Base-by-base conservation (phyloP, 2,888 invertebrate species). In the Stenotaenia linearis region DNA sequence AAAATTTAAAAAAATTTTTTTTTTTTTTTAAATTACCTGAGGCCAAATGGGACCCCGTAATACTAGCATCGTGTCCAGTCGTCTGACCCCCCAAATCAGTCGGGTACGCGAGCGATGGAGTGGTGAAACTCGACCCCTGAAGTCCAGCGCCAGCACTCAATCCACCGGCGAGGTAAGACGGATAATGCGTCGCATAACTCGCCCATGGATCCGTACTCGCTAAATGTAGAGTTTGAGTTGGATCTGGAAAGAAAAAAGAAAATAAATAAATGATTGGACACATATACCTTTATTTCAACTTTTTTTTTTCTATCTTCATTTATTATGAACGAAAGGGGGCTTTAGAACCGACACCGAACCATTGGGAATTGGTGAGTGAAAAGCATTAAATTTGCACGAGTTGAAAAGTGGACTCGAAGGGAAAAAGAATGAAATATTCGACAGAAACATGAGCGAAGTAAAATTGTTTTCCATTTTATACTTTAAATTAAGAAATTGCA, bases 191-290 rank as follows among this genome's bases (percentile, higher is more conserved):
- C n/a, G 81, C 82, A 18, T 82, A 81, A 9, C 81, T 69, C 2
- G 79, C 80, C 83, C 83, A 83, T 40, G 81, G 81, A 18, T 82
- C 82, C 15, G 81, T 77, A 6, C 81, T 81, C 18, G 81, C 77
- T n/a, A 82, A 74, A 56, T 82, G 82, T 4, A 80, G 69, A 7
- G 80, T 81, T 50, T 82, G 82, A 3, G 81, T 78, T 6, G 81
- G 80, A 81, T 83, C 82, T 83, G 80, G 18, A 21, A 77, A n/a
- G 9, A 75, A 28, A 75, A 28, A 75, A 25, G 12, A 10, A 23
- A 69, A 69, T 28, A 74, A 28, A 30, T n/a, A 45, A 45, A 45
- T n/a, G 10, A 45, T 45, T n/a, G 45, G 45, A 45, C 45, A 45
- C 45, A n/a, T 45, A 12, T 45, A 12, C 18, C 9, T 45, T 18